Base-by-base conservation (phyloP, 2,888 invertebrate genomes). In the Andrena bicolor region DNA sequence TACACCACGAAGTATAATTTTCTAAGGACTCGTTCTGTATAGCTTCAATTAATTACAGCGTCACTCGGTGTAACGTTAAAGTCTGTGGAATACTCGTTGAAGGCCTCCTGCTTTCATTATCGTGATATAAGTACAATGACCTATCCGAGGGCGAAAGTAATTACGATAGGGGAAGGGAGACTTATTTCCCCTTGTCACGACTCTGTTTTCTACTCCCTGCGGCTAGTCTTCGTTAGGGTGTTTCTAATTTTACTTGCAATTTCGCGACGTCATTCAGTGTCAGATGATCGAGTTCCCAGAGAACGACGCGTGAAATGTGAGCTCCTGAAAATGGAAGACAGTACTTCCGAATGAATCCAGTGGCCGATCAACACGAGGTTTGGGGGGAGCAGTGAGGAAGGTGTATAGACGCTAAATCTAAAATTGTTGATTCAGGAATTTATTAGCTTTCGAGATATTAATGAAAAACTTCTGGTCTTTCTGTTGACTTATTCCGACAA, bases 181-280 rank as follows among this genome's bases (percentile, higher is more conserved):
- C 68, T 73, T 68, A 80, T 80, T 80, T 80, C 20, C 56, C 49
- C 51, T 28, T 68, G 68, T 73, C 80, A 69, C 49, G 73, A 69
- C 35, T 73, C 58, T 49, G 79, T 79, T 28, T 41, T 35, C 35
- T 32, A 20, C 49, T 49, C 20, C 58, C 41, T 8, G 13, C 20
- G 30, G 35, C 2, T 20, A 26, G 23, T 26, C 56, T 49, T 80
- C 35, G 64, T 64, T 68, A 63, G 49, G 32, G 49, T 48, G 60
- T 64, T 35, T 73, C 61, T 68, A 68, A 80, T 80, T 72, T 66
- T 49, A 63, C 35, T 72, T 72, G 49, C 23, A 80, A 80, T 80
- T 73, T 30, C 63, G 32, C 49, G 68, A 48, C 61, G 16, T 61
- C 41, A 56, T 58, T 41, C 51, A 10, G 51, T 26, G 48, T 53